phyloP scores from a whole-genome alignment of 2,113 vertebrate species.

The Anas platyrhynchos region DNA sequence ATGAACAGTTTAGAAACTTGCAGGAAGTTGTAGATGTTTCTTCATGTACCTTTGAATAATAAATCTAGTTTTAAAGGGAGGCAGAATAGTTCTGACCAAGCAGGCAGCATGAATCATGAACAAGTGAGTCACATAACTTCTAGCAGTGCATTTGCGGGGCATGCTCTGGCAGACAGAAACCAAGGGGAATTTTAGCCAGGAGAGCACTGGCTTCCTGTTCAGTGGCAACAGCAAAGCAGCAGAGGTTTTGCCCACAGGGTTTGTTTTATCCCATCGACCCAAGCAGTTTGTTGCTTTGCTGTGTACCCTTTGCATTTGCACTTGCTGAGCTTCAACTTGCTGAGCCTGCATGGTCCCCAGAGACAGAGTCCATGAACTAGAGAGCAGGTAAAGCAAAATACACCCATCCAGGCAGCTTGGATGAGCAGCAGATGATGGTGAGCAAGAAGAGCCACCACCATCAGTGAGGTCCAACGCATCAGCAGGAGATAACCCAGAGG shows the following conservation, averaged over 20 bases:
- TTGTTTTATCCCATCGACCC: background rate
- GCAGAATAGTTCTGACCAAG: background rate
- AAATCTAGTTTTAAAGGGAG: background rate
- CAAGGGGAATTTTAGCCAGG: background rate
- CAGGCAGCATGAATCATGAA: background rate
- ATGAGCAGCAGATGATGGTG: background rate
- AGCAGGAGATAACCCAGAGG: background rate
- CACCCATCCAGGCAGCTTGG: background rate
- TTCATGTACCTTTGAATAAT: background rate
- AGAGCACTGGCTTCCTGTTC: background rate
- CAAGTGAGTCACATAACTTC: background rate
- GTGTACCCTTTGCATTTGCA: background rate
- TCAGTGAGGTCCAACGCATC: fast-evolving
- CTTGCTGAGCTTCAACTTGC: background rate
- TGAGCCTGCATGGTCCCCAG: background rate
- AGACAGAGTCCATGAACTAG: background rate
- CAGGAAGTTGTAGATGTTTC: background rate
- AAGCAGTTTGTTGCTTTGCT: background rate
- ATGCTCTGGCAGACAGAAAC: background rate
- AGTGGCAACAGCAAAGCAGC: background rate
- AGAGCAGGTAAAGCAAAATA: background rate
- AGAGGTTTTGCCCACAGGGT: background rate
- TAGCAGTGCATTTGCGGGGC: background rate
- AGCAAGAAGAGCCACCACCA: background rate
- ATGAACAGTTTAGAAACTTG: background rate